Evolutionary conservation across 2,888 invertebrate genomes (phyloP).

Genomic region (Oscheius sp.): DNA sequence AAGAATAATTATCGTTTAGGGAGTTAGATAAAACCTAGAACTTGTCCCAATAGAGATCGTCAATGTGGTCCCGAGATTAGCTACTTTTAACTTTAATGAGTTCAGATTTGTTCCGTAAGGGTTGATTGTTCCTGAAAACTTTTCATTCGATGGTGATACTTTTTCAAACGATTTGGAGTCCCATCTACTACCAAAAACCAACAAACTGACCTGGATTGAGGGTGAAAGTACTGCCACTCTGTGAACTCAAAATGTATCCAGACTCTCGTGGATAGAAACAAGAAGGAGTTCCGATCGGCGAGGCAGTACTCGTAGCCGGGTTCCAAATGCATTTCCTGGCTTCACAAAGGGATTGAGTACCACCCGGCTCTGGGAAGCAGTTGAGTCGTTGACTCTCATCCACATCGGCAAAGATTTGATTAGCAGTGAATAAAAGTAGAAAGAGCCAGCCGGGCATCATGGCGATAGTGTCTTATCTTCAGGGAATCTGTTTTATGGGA

Average conservation of each 20-base stretch:
- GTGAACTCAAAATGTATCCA: not conserved
- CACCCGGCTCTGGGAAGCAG: conserved; percentile 59
- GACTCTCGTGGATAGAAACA: conserved; percentile 45
- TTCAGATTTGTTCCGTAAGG: conserved; percentile 16
- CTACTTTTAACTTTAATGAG: not conserved
- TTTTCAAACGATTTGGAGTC: too few species aligned
- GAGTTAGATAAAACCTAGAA: not conserved
- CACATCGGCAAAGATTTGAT: too few species aligned
- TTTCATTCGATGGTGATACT: too few species aligned
- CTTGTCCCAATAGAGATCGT: conserved; percentile 24
- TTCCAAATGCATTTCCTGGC: conserved; percentile 47
- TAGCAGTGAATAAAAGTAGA: not conserved
- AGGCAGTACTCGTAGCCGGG: not conserved
- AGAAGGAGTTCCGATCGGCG: conserved; percentile 44
- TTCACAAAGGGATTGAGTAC: conserved; percentile 32
- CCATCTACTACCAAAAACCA: too few species aligned
- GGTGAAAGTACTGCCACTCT: not conserved
- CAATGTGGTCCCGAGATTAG: conserved; percentile 9
- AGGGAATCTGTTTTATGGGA: not conserved
- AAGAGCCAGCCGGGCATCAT: not conserved
- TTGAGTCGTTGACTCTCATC: too few species aligned
- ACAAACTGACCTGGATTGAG: conserved; percentile 5
- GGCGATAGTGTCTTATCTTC: not conserved
- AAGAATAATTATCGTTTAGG: not conserved
- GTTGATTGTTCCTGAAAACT: conserved; percentile 11